Percentiles rank a stretch among this genome's conserved stretches.
Conservation (phyloP, 1,140 invertebrate genomes). For the Epicauta chinensis region DNA sequence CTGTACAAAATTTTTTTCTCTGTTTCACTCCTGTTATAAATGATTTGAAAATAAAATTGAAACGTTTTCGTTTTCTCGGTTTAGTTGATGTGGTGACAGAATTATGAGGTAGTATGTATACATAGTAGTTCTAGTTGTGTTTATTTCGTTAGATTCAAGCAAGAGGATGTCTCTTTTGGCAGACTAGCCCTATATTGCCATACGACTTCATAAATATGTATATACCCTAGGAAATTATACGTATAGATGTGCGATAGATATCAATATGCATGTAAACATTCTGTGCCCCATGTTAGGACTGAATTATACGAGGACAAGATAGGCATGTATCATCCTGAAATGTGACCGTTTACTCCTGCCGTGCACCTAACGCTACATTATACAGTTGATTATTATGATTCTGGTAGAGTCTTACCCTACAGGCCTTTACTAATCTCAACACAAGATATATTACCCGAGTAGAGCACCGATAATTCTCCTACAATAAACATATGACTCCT, state of each 20-base stretch:
- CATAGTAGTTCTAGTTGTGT: slow-evolving; percentile 23
- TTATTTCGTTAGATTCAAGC: slow-evolving; percentile 1
- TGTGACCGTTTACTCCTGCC: slow-evolving; percentile 12
- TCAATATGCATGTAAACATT: slow-evolving; percentile 43
- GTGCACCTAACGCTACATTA: slow-evolving; percentile 11
- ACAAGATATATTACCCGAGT: too few species aligned
- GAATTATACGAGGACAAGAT: slow-evolving; percentile 34
- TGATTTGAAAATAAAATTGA: too few species aligned
- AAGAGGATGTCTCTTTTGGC: slow-evolving; percentile 29
- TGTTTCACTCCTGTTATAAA: too few species aligned
- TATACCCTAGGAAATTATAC: slow-evolving; percentile 35
- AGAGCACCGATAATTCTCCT: too few species aligned
- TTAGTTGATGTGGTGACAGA: slow-evolving; percentile 37
- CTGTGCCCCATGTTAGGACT: slow-evolving; percentile 35
- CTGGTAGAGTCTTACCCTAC: too few species aligned
- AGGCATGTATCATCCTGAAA: slow-evolving; percentile 25
- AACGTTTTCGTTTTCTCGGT: not conserved
- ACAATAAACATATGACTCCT: too few species aligned
- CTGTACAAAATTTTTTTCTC: too few species aligned
- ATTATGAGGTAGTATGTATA: slow-evolving; percentile 35
- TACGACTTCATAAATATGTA: slow-evolving; percentile 38
- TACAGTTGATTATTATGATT: slow-evolving; percentile 1
- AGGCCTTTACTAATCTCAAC: not conserved
- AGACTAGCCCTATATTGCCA: slow-evolving; percentile 14
- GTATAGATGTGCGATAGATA: slow-evolving; percentile 41